Conservation (phyloP, 2,797 vertebrate genomes). For the Diplodus sargus region DNA sequence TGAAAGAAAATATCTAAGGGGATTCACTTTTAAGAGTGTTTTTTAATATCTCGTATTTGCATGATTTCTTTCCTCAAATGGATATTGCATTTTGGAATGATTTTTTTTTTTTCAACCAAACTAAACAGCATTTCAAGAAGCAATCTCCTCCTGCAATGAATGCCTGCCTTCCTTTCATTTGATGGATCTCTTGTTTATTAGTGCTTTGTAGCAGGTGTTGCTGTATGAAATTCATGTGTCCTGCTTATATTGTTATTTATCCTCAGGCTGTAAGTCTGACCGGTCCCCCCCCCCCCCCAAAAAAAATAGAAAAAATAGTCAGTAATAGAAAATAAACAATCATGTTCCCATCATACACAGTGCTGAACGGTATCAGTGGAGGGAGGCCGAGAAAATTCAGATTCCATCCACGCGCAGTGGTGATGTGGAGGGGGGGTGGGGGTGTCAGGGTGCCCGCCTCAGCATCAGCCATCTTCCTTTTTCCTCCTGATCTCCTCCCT, state of each 20-base stretch:
- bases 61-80: slow-evolving; percentile 10
- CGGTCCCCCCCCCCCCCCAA: slow-evolving; percentile 1
- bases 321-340: slow-evolving; percentile 47
- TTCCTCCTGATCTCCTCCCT: slow-evolving; percentile 63
- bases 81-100: slow-evolving; percentile 43
- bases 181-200: slow-evolving; percentile 58
- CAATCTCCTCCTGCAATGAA: slow-evolving; percentile 32
- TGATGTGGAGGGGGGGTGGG: slow-evolving; percentile 27
- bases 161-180: slow-evolving; percentile 27
- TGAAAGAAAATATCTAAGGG: slow-evolving; percentile 30
- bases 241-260: slow-evolving; percentile 50
- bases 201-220: slow-evolving; percentile 45
- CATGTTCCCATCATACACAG: slow-evolving; percentile 29
- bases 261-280: slow-evolving; percentile 32
- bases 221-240: slow-evolving; percentile 38
- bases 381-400: slow-evolving; percentile 42
- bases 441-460: slow-evolving; percentile 58
- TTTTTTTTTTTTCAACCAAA: slow-evolving; percentile 20
- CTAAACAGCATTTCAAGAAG: slow-evolving; percentile 38
- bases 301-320: slow-evolving; percentile 19
- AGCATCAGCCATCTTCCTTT: slow-evolving; percentile 69
- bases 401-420: slow-evolving; percentile 52
- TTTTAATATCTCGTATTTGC: slow-evolving; percentile 39
- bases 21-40: slow-evolving; percentile 42
- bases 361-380: slow-evolving; percentile 26